Evolutionary conservation across 2,888 invertebrate genomes (phyloP), one percentile per base, ranked within the genome.

Genomic region (Ceratothoa steindachneri): DNA sequence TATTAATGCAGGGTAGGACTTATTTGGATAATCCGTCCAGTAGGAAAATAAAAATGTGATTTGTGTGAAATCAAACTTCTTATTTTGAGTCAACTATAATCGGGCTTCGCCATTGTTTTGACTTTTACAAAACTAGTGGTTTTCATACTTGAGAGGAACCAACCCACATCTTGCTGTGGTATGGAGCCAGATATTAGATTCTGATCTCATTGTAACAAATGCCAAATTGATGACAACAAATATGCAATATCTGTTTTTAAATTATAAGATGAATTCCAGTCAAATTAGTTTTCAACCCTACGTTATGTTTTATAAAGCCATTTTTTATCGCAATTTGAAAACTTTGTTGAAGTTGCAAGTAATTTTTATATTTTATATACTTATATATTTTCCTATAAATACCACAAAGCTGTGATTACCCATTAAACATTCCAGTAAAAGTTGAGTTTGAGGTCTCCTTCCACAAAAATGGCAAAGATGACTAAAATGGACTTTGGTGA

Each of bases 341-440:
- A 41, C 5, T 9, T 41, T 41, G 41, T 41, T 41, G 41, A 41
- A 30, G 24, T n/a, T 80, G 28, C 66, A 67, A 53, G 15, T 41
- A 41, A 41, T 5, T 41, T 41, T 41, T 41, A 41, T 41, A 9
- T 41, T 9, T 9, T 41, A 41, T 41, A 41, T 41, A 41, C 15
- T 9, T 41, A 41, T 41, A 41, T 41, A 41, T 9, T 41, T 41
- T 41, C 41, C 5, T 41, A 41, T 9, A 41, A 41, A 41, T 41
- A 15, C 7, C 41, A 9, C 41, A 41, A 41, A 41, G 41, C 41
- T 41, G 41, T 41, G 41, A 41, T 41, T 41, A 41, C 41, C 15
- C 41, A 41, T 9, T 41, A 41, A 41, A 41, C 15, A 41, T 41
- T 41, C 41, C 7, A 41, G 5, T 41, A 41, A 41, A n/a, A n/a